Percentiles rank a stretch among this genome's conserved stretches.
Conservation (phyloP, 2,797 vertebrate genomes). For the Aulostomus chinensis region DNA sequence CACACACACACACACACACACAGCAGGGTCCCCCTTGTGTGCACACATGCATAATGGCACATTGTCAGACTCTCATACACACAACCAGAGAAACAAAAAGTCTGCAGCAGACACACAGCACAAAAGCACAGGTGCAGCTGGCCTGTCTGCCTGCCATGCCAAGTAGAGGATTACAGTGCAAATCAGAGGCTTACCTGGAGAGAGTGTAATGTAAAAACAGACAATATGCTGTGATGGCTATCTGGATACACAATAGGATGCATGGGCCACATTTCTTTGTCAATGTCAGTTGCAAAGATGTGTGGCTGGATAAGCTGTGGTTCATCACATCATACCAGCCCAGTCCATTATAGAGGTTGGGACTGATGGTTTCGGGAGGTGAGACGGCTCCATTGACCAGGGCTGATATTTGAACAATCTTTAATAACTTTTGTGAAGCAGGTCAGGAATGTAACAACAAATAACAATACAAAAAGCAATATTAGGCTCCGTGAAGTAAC, state of each 20-base stretch:
- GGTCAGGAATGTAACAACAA: too few species aligned
- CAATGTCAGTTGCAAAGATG: constrained; percentile 1
- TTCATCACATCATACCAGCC: too few species aligned
- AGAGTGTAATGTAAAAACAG: constrained; percentile 56
- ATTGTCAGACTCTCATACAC: constrained; percentile 26
- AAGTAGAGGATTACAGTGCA: constrained; percentile 61
- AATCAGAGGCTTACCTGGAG: constrained; percentile 63
- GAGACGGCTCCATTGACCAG: too few species aligned
- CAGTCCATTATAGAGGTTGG: too few species aligned
- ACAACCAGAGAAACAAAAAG: constrained; percentile 23
- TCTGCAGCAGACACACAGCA: constrained; percentile 5
- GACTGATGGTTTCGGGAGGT: too few species aligned
- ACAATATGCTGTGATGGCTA: constrained; percentile 33
- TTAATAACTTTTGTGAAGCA: too few species aligned
- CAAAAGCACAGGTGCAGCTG: constrained; percentile 19
- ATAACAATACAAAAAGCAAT: too few species aligned
- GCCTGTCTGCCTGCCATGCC: constrained; percentile 52
- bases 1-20: background rate
- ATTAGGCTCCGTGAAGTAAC: too few species aligned
- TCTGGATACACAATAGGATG: constrained; percentile 39
- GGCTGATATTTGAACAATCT: too few species aligned
- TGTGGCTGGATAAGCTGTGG: background rate
- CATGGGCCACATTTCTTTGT: constrained; percentile 19
- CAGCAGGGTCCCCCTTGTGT: background rate
- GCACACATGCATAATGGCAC: constrained; percentile 20